phyloP scores from a whole-genome alignment of 1,140 invertebrate species.

The Popillia japonica region DNA sequence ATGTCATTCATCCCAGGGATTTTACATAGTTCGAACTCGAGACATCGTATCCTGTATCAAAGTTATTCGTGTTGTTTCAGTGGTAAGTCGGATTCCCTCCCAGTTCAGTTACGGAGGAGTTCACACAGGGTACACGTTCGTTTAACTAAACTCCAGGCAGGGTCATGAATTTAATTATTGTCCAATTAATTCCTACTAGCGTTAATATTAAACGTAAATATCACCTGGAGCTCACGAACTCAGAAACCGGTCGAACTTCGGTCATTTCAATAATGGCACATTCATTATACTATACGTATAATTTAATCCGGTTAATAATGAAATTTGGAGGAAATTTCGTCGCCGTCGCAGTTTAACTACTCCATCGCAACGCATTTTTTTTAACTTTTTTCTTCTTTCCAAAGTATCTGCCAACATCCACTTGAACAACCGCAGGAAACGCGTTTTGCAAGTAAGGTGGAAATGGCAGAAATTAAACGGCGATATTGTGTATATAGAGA shows the following conservation, averaged over 20 bases:
- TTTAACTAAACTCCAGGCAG: not conserved
- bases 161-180: not conserved
- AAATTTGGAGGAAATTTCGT: not conserved
- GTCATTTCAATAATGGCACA: not conserved
- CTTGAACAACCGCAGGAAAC: not conserved
- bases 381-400: too few species aligned
- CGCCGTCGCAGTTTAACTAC: not conserved
- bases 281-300: not conserved
- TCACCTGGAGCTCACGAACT: not conserved
- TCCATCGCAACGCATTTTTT: too few species aligned
- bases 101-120: not conserved
- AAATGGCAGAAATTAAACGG: not conserved
- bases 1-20: too few species aligned
- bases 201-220: not conserved
- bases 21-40: too few species aligned
- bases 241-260: not conserved
- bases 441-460: not conserved
- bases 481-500: not conserved
- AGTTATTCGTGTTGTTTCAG: slow-evolving; percentile 6
- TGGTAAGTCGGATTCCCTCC: not conserved
- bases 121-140: too few species aligned
- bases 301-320: not conserved
- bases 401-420: too few species aligned
- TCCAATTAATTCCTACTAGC: not conserved
- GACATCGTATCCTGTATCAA: slow-evolving; percentile 42